Percentiles rank a stretch among this genome's conserved stretches.
These are phyloP conservation scores for Cyrtonyx montezumae DNA, from an alignment of 2,113 vertebrate species.

Conservation along the genomic window DNA sequence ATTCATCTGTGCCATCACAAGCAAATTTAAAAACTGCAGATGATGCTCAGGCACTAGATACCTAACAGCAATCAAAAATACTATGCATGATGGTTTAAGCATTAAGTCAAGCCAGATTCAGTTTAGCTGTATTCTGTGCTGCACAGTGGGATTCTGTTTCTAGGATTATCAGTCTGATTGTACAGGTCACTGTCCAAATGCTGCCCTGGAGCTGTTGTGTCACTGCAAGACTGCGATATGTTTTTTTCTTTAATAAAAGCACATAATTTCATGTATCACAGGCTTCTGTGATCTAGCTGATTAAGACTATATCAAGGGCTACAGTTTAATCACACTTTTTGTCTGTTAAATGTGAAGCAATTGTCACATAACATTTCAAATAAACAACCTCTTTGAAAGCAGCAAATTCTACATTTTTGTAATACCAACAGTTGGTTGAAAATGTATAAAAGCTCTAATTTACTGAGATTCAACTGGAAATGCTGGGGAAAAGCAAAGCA, in stretches of 20 bases:
- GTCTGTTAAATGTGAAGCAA: neutral
- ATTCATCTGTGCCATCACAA: neutral
- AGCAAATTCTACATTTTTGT: neutral
- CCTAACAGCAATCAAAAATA: neutral
- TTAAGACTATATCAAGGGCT: neutral
- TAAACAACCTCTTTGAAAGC: neutral
- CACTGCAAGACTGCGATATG: neutral
- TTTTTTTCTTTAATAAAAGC: neutral
- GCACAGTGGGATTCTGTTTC: neutral
- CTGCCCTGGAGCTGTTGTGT: accelerated
- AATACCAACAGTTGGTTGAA: neutral
- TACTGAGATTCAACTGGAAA: neutral
- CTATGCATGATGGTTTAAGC: neutral
- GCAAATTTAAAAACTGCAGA: neutral
- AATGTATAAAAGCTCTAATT: neutral
- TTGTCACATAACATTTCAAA: neutral
- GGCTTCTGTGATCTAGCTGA: neutral
- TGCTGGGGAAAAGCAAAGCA: neutral
- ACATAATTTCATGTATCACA: neutral
- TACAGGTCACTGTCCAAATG: accelerated
- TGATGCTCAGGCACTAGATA: neutral
- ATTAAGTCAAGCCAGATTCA: neutral
- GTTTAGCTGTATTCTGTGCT: neutral
- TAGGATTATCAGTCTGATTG: neutral
- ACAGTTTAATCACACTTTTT: neutral